phyloP scores from a whole-genome alignment of 2,113 vertebrate species.

The Fregetta grallaria region DNA sequence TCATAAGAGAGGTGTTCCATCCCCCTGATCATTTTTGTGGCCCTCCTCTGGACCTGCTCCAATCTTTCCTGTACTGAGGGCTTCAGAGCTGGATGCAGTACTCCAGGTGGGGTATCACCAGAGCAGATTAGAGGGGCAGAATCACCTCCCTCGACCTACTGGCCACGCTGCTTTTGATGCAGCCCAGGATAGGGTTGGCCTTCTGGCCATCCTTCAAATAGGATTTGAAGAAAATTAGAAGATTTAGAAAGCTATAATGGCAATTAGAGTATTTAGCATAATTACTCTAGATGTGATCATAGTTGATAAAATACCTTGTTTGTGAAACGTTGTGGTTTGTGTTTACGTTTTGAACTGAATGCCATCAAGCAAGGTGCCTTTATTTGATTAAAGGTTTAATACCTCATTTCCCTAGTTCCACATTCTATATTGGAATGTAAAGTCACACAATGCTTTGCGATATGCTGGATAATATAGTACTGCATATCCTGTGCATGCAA shows the following conservation, averaged over 20 bases:
- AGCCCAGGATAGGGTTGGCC: too few species aligned
- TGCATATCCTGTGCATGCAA: neutral
- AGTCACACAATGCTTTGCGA: neutral
- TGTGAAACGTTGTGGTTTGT: neutral
- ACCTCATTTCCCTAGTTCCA: neutral
- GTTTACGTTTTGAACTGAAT: neutral
- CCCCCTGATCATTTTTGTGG: too few species aligned
- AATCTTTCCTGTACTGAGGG: too few species aligned
- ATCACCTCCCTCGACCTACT: too few species aligned
- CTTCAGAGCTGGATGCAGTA: too few species aligned
- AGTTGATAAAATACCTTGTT: neutral
- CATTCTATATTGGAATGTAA: neutral
- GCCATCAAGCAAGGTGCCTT: neutral
- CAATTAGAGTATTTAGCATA: constrained; percentile 30
- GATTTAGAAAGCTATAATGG: constrained; percentile 4
- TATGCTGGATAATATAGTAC: neutral
- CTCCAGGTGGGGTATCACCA: too few species aligned
- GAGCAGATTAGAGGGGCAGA: too few species aligned
- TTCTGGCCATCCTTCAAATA: neutral
- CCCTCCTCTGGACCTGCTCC: too few species aligned
- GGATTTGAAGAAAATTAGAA: neutral
- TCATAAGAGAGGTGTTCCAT: too few species aligned
- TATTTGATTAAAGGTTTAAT: neutral
- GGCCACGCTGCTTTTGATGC: too few species aligned
- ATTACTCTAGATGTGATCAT: neutral